Evolutionary conservation across 2,797 vertebrate genomes (phyloP).

Genomic region (Clarias platycephalus): DNA sequence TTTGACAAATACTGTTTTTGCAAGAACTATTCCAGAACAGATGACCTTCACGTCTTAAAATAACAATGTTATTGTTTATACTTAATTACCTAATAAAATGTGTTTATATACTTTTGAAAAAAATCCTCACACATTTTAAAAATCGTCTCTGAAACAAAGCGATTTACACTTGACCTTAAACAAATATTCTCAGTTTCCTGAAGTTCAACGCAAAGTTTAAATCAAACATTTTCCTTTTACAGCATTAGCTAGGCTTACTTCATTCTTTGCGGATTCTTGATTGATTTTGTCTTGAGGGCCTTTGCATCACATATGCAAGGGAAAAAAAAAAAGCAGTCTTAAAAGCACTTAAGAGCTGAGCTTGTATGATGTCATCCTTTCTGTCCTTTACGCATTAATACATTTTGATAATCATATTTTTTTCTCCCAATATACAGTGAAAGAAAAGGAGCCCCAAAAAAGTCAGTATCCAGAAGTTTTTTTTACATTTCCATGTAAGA

Average conservation of each 20-base stretch:
- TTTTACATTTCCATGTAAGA: neutral
- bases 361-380: neutral
- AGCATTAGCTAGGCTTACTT: neutral
- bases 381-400: neutral
- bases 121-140: no score
- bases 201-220: slow-evolving; percentile 9
- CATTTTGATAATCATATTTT: slow-evolving; percentile 25
- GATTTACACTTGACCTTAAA: slow-evolving; percentile 20
- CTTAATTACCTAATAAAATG: no score
- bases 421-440: slow-evolving; percentile 19
- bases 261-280: slow-evolving; percentile 10
- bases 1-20: no score
- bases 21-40: no score
- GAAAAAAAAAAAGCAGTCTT: neutral
- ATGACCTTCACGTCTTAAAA: no score
- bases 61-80: no score
- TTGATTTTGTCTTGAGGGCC: slow-evolving; percentile 15
- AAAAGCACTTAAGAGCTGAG: neutral
- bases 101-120: no score
- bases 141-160: slow-evolving; percentile 15
- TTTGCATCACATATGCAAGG: neutral
- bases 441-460: neutral
- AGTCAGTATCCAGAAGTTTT: neutral
- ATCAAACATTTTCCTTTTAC: slow-evolving; percentile 26
- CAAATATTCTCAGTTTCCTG: slow-evolving; percentile 29